Percentiles rank a stretch among this genome's conserved stretches.
Conservation (phyloP, 2,113 vertebrate species). For the Sinocyclocheilus maitianheensis region DNA sequence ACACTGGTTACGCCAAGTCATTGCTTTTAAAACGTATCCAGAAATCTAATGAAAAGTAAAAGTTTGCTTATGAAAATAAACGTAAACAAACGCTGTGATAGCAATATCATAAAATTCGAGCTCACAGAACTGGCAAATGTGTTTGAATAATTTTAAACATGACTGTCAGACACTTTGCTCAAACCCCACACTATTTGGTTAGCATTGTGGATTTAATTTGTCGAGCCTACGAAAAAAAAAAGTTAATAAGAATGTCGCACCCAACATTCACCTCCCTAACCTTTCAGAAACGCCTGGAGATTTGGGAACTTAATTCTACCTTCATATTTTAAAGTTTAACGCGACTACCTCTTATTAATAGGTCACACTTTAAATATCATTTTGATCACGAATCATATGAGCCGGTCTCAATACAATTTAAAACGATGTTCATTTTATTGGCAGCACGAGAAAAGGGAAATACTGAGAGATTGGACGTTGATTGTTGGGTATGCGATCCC, state of each 20-base stretch:
- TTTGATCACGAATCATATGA: slow-evolving; percentile 41
- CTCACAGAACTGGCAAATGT: slow-evolving; percentile 54
- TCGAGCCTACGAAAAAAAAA: slow-evolving; percentile 61
- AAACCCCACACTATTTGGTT: slow-evolving; percentile 65
- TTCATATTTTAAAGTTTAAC: slow-evolving; percentile 37
- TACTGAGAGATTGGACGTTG: not conserved
- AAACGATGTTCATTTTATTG: slow-evolving; percentile 16
- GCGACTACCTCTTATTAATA: slow-evolving; percentile 50
- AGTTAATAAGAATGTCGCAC: slow-evolving; percentile 65
- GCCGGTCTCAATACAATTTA: slow-evolving; percentile 14
- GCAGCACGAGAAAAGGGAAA: not conserved
- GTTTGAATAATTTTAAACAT: slow-evolving; percentile 69
- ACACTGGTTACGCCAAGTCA: not conserved
- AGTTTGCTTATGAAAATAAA: slow-evolving; percentile 24
- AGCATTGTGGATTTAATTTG: slow-evolving; percentile 69
- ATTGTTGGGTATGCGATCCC: not conserved
- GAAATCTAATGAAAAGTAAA: slow-evolving; percentile 37
- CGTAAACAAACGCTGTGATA: slow-evolving; percentile 14
- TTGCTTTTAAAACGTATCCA: not conserved
- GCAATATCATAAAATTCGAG: slow-evolving; percentile 57
- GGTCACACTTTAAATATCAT: slow-evolving; percentile 54
- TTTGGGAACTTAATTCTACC: slow-evolving; percentile 56
- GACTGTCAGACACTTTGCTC: slow-evolving; percentile 66
- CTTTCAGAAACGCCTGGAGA: slow-evolving; percentile 64
- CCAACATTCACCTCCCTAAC: slow-evolving; percentile 59